phyloP scores from a whole-genome alignment of 2,888 invertebrate species.

The Abrostola tripartita region DNA sequence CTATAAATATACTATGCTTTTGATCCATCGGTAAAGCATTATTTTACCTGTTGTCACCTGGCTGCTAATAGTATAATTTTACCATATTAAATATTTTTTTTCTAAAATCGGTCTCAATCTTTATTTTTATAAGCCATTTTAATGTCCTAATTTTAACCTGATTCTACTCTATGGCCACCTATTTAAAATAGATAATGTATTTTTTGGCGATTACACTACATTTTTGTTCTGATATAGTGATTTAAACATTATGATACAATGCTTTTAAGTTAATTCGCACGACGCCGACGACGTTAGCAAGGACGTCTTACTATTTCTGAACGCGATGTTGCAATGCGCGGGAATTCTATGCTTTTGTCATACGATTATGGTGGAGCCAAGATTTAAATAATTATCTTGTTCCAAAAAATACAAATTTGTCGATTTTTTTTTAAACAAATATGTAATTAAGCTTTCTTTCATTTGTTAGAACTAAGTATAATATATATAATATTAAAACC shows the following conservation, averaged over 20 bases:
- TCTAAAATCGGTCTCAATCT: no score
- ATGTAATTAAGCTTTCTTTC: neutral
- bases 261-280: slow-evolving; percentile 52
- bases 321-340: slow-evolving; percentile 72
- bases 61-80: no score
- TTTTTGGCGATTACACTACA: neutral
- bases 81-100: no score
- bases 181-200: no score
- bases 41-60: no score
- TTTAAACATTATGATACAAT: slow-evolving; percentile 19
- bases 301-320: slow-evolving; percentile 76
- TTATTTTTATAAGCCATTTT: no score
- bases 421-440: neutral
- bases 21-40: no score
- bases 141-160: no score
- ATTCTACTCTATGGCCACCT: no score
- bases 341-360: slow-evolving; percentile 59
- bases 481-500: no score
- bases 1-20: no score
- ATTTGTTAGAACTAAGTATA: no score
- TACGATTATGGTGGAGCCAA: slow-evolving; percentile 11
- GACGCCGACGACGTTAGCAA: slow-evolving; percentile 53
- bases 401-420: slow-evolving; percentile 3
- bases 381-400: slow-evolving; percentile 6
- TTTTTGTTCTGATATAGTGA: slow-evolving; percentile 6